Percentiles rank a stretch among this genome's conserved stretches.
phyloP scores from a whole-genome alignment of 2,888 invertebrate species.

The Drosophila greeni region DNA sequence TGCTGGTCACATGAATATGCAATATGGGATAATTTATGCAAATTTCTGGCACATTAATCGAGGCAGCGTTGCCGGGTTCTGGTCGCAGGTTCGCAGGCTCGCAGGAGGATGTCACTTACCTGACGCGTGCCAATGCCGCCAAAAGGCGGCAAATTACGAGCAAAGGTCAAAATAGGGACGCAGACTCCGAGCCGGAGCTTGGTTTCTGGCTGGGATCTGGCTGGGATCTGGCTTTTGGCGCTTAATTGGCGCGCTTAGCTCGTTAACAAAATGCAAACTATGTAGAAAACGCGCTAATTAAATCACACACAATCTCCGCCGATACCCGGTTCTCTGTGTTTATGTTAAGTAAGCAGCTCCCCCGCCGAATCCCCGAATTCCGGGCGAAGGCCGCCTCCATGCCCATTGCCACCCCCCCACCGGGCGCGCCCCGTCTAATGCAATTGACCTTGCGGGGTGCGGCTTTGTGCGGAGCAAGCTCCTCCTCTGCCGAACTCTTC shows the following conservation, averaged over 20 bases:
- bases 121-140: constrained; percentile 40
- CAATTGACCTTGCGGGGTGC: constrained; percentile 44
- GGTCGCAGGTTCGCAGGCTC: constrained; percentile 4
- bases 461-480: constrained; percentile 12
- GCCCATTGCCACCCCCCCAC: constrained; percentile 4
- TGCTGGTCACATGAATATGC: constrained; percentile 77
- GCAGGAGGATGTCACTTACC: constrained; percentile 14
- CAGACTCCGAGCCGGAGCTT: too few relatives aligned
- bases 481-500: not conserved
- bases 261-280: constrained; percentile 70
- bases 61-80: constrained; percentile 53
- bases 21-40: constrained; percentile 79
- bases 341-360: constrained; percentile 54
- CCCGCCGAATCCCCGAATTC: not conserved
- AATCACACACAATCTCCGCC: constrained; percentile 54
- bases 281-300: constrained; percentile 64
- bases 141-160: constrained; percentile 63
- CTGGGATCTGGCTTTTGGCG: constrained; percentile 33
- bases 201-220: constrained; percentile 13
- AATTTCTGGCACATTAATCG: constrained; percentile 78
- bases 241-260: constrained; percentile 74
- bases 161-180: constrained; percentile 69
- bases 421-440: constrained; percentile 19
- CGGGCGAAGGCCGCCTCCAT: not conserved
- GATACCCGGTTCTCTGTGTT: constrained; percentile 32